These are phyloP conservation scores for Dryoscopus gambensis DNA, from an alignment of 2,113 vertebrate species.

Conservation along the genomic window DNA sequence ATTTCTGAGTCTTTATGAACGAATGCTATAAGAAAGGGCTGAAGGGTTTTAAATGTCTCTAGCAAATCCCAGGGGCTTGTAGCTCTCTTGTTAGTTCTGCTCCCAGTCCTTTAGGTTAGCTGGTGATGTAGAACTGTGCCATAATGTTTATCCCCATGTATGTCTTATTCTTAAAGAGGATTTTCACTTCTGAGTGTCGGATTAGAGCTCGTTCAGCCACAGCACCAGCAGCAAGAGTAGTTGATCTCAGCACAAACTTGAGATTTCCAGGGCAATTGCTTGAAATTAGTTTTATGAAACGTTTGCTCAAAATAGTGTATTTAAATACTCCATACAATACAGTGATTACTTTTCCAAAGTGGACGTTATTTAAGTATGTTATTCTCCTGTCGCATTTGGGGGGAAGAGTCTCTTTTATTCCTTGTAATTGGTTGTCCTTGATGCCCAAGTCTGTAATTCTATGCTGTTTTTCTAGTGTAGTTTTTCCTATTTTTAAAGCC, in stretches of 20 bases:
- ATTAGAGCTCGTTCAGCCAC: slow-evolving; percentile 26
- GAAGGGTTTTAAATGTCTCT: background rate
- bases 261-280: slow-evolving; percentile 34
- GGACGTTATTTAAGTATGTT: background rate
- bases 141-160: background rate
- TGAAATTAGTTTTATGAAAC: slow-evolving; percentile 43
- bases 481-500: background rate
- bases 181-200: slow-evolving; percentile 38
- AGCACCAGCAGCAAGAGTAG: background rate
- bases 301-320: background rate
- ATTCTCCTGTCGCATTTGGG: background rate
- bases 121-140: background rate
- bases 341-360: background rate
- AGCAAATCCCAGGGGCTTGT: background rate
- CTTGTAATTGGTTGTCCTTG: background rate
- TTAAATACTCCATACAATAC: background rate
- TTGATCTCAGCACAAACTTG: slow-evolving; percentile 29
- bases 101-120: background rate
- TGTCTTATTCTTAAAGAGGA: slow-evolving; percentile 26
- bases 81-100: background rate
- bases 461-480: background rate
- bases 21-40: background rate
- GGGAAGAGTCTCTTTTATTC: background rate
- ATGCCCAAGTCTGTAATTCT: background rate
- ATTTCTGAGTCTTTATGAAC: background rate